These are phyloP conservation scores for Falco rusticolus DNA, from an alignment of 2,797 vertebrate species.

Conservation along the genomic window DNA sequence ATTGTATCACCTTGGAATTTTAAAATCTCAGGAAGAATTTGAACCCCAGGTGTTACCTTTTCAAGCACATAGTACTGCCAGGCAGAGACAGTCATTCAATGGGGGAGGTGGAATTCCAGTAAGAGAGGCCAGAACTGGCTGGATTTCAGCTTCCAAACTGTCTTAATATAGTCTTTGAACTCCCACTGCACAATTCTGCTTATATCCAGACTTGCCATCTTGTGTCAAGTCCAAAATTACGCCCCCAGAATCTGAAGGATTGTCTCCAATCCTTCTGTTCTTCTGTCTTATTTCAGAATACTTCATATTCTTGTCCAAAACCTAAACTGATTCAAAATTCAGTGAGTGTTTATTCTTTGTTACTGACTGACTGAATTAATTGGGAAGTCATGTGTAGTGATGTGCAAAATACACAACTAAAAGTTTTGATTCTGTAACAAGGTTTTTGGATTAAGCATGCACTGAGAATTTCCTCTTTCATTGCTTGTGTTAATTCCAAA, in stretches of 20 bases:
- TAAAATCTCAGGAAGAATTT: conserved; percentile 50
- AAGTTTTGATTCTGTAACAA: background rate
- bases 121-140: background rate
- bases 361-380: background rate
- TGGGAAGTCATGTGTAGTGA: background rate
- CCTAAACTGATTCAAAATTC: background rate
- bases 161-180: background rate
- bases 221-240: background rate
- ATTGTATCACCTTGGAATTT: conserved; percentile 43
- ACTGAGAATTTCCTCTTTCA: background rate
- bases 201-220: background rate
- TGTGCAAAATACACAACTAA: background rate
- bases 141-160: background rate
- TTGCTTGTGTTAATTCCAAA: background rate
- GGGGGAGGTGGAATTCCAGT: background rate
- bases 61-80: background rate
- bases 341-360: background rate
- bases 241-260: background rate
- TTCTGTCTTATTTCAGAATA: background rate
- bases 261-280: background rate
- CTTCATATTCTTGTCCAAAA: background rate
- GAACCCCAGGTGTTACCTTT: background rate
- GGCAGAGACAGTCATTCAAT: background rate
- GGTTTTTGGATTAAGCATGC: background rate
- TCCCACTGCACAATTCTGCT: background rate